Conservation (phyloP, 2,888 invertebrate genomes). For the Euzetes globulus region DNA sequence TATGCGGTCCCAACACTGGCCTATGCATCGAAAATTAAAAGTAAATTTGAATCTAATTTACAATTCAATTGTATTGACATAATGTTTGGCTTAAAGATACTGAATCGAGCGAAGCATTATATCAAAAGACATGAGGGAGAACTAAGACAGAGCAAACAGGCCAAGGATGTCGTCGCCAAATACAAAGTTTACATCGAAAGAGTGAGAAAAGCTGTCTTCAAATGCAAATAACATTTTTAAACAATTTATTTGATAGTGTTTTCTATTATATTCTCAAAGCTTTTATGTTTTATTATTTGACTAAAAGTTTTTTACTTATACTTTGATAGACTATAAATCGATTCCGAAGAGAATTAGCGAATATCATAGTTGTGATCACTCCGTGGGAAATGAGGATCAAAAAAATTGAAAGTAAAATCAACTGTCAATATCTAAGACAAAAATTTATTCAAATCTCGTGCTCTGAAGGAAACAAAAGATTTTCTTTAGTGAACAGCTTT, state of each 20-base stretch:
- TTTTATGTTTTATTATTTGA: background rate
- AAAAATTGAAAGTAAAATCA: conserved; percentile 70
- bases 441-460: background rate
- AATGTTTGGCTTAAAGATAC: conserved; percentile 25
- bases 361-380: conserved; percentile 74
- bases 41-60: background rate
- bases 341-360: conserved; percentile 69
- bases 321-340: conserved; percentile 35
- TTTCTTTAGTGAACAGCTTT: background rate
- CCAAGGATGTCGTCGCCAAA: conserved; percentile 72
- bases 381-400: conserved; percentile 96
- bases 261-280: background rate
- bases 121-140: conserved; percentile 83
- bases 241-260: background rate
- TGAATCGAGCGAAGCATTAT: conserved; percentile 64
- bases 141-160: conserved; percentile 75
- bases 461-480: background rate
- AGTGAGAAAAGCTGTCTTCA: conserved; percentile 53
- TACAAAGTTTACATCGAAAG: conserved; percentile 70
- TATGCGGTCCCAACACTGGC: conserved; percentile 37
- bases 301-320: background rate
- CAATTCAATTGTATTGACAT: background rate
- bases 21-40: conserved; percentile 37
- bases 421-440: background rate
- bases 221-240: background rate